Base-by-base conservation (phyloP, 1,140 invertebrate species). In the Tenebrio molitor region DNA sequence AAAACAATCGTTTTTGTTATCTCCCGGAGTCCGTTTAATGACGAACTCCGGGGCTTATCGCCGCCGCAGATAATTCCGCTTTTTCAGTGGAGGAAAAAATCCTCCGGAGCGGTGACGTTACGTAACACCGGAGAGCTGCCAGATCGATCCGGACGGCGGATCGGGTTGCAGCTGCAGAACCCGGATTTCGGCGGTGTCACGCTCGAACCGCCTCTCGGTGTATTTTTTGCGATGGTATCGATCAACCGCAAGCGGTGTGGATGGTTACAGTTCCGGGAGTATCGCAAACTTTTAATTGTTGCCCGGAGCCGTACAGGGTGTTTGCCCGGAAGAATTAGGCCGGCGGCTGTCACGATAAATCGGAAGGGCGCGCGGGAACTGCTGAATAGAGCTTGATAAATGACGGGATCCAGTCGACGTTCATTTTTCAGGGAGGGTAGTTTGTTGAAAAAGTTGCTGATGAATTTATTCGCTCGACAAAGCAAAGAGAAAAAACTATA, bases 321-420 rank as follows among this genome's bases (percentile, higher is more conserved):
- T 5, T 10, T 4, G 4, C 4, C 4, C 29, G 29, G 29, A 33
- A 33, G 4, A 5, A 33, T 33, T 4, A 33, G 4, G 10, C 29
- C 29, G 29, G 29, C 10, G 29, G 4, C 29, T 50, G 44, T 33
- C 5, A 17, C 16, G 44, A 50, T 50, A 50, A 50, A 50, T 50
- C 23, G 44, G 44, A 33, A 33, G 10, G 29, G 4, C 10, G 29
- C 4, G 19, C 5, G 7, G 44, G 44, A 50, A 50, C 10, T 50
- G 44, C 44, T 50, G 44, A 50, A 50, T 50, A 50, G 19, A 50
- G 44, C 44, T 50, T 50, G 44, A 50, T 50, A 50, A 50, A 50
- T 50, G 44, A 50, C 44, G 17, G 19, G 16, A 21, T 50, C 23
- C 44, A 21, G 17, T 10, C 44, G 44, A 23, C 44, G 44, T 50